Base-by-base conservation (phyloP, 2,888 invertebrate species). In the Volucella bombylans region DNA sequence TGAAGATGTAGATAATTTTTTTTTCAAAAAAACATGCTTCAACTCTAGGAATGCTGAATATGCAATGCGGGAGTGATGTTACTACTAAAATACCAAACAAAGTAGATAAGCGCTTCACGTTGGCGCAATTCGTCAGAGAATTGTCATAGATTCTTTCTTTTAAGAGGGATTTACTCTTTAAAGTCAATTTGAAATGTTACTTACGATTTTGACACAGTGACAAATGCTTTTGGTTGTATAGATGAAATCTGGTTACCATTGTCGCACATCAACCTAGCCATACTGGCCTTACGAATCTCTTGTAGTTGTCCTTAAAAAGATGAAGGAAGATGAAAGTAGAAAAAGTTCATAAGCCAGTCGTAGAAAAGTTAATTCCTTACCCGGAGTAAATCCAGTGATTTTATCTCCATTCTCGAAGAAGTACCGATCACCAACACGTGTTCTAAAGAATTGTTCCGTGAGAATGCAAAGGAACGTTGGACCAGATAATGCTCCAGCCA, bases 401-500 rank as follows among this genome's bases (percentile, higher is more conserved):
- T 94, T 93, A 79, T 94, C 93, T 6, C 94, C 94, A 87, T 94
- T 94, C 91, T 96, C 96, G 88, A 94, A 97, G 94, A 97, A 98
- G 92, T 94, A 97, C 81, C 97, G 93, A 91, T 98, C 98, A 0
- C 97, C 97, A 9, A 94, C 95, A 88, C 97, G 94, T 0, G 97
- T 96, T 86, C 96, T 93, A 90, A 94, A 96, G 92, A 98, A 98
- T 92, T 98, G 97, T 89, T 96, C 96, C 0, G 96, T 95, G 4
- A 98, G 92, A 87, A 98, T 95, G 90, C 97, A 97, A 2, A 97
- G 93, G 93, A 96, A 97, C 0, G 97, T 97, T 1, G 97, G 97
- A 0, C 98, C 98, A 0, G 96, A 94, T 59, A 96, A 93, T 0
- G 97, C 94, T 0, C 96, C 97, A 0, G 94, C 94, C 1, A 97